Evolutionary conservation across 2,797 vertebrate species (phyloP).

Genomic region (Diplodus puntazzo): DNA sequence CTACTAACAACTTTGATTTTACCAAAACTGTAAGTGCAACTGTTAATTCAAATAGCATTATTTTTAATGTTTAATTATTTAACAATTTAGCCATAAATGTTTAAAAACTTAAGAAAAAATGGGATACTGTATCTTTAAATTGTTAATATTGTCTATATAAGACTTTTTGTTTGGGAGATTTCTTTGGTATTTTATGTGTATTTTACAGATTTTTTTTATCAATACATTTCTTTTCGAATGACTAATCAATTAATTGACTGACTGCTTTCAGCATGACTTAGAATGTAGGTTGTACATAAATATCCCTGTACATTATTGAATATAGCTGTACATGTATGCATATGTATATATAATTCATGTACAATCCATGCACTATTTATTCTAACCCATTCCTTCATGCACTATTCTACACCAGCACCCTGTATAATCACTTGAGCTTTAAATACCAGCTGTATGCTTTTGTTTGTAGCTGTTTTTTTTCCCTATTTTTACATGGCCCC

Average conservation of each 20-base stretch:
- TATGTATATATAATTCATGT: constrained; percentile 35
- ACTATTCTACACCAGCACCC: not conserved
- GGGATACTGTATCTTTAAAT: too few species aligned
- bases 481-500: not conserved
- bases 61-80: not conserved
- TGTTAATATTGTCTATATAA: too few species aligned
- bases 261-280: not conserved
- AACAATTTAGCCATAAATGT: not conserved
- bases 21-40: not conserved
- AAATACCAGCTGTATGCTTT: not conserved
- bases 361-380: constrained; percentile 40
- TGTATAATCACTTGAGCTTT: not conserved
- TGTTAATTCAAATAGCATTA: not conserved
- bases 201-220: too few species aligned
- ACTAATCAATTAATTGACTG: too few species aligned
- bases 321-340: not conserved
- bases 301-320: constrained; percentile 12
- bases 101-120: not conserved
- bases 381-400: not conserved
- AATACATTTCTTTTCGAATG: too few species aligned
- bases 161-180: too few species aligned
- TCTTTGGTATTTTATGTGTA: too few species aligned
- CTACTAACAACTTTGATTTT: not conserved
- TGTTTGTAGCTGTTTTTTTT: not conserved
- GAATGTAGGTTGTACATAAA: not conserved